Evolutionary conservation across 2,113 vertebrate genomes (phyloP).

Genomic region (Dicerorhinus sumatrensis): DNA sequence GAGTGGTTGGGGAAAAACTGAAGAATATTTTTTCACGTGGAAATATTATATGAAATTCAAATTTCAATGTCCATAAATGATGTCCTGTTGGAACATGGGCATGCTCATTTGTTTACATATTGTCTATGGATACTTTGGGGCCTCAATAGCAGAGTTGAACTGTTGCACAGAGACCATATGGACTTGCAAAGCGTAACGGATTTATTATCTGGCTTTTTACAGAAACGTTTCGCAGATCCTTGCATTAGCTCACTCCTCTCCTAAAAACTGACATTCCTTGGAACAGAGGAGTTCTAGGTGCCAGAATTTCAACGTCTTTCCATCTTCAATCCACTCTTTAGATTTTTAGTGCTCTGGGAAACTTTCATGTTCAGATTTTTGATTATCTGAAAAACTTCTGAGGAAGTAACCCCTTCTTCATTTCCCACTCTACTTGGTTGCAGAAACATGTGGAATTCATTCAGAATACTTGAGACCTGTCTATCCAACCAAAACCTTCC

Average conservation of each 20-base stretch:
- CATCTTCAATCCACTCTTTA: not conserved
- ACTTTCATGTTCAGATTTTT: not conserved
- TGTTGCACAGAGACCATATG: not conserved
- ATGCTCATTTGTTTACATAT: not conserved
- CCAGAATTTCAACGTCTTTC: conserved; percentile 46
- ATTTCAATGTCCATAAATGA: not conserved
- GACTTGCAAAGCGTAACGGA: not conserved
- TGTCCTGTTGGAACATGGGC: not conserved
- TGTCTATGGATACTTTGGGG: not conserved
- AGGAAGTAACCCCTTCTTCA: conserved; percentile 43
- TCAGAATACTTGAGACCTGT: conserved; percentile 92
- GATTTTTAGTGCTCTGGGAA: conserved; percentile 28
- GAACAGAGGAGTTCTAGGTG: not conserved
- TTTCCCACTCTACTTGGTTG: conserved; percentile 78
- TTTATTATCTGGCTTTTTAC: not conserved
- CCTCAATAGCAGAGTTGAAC: not conserved
- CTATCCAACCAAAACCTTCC: conserved; percentile 98
- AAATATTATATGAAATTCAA: not conserved
- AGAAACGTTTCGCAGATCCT: not conserved
- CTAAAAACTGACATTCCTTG: not conserved
- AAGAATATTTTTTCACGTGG: not conserved
- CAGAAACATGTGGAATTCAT: conserved; percentile 93
- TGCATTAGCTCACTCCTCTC: not conserved
- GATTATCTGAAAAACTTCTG: conserved; percentile 35
- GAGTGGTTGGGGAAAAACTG: not conserved